A percentile compares a stretch with the other conserved stretches of the same genome.
phyloP scores from a whole-genome alignment of 2,797 vertebrate genomes.

The Vultur gryphus region DNA sequence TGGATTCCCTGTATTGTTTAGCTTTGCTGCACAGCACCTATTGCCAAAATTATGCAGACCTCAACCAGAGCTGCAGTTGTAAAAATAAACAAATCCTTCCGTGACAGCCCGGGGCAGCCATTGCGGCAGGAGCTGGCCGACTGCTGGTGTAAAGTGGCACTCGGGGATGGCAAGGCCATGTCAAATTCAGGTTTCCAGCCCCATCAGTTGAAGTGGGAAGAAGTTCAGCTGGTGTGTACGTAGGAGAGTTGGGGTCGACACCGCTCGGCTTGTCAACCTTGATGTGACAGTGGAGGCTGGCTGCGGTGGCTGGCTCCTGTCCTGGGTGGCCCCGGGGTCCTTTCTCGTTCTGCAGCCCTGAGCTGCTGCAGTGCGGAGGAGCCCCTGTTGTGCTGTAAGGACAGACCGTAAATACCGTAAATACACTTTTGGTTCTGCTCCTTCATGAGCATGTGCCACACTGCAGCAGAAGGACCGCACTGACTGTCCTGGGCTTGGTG shows the following conservation, averaged over 20 bases:
- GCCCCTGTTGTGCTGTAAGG: neutral
- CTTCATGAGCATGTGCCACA: fast-evolving
- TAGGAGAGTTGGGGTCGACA: neutral
- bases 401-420: neutral
- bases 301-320: neutral
- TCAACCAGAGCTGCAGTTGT: neutral
- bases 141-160: fast-evolving
- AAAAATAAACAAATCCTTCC: too few relatives aligned
- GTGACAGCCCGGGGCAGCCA: neutral
- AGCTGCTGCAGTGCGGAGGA: neutral
- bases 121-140: neutral
- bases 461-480: neutral
- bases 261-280: fast-evolving
- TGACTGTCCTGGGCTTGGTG: neutral
- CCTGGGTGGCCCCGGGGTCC: neutral
- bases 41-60: neutral
- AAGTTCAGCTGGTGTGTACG: neutral
- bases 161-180: neutral
- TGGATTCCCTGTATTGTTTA: neutral
- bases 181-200: neutral
- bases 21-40: neutral
- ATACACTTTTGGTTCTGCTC: neutral
- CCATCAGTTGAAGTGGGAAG: neutral
- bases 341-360: neutral
- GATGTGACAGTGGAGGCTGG: neutral